These are phyloP conservation scores for Steinernema scapterisci DNA, from an alignment of 2,888 invertebrate genomes.

Conservation along the genomic window DNA sequence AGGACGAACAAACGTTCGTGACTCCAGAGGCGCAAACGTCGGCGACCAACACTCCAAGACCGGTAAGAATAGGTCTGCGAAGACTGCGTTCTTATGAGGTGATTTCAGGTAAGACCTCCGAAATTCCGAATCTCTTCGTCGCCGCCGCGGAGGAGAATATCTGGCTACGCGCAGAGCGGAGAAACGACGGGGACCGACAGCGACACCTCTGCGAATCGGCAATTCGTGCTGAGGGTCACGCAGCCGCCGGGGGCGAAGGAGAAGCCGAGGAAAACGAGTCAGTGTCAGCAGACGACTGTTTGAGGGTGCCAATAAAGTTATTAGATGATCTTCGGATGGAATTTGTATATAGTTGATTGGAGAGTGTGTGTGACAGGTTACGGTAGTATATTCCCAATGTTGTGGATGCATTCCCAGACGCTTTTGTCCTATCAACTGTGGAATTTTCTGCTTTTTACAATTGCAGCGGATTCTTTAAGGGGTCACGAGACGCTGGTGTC, in stretches of 20 bases:
- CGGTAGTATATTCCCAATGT: too few relatives aligned
- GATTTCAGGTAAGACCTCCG: slow-evolving; percentile 4
- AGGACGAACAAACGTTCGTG: neutral
- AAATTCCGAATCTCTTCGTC: slow-evolving; percentile 21
- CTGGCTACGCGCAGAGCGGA: neutral
- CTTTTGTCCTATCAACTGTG: too few relatives aligned
- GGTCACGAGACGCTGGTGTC: too few relatives aligned
- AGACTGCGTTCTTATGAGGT: neutral
- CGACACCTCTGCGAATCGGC: slow-evolving; percentile 10
- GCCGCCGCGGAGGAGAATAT: slow-evolving; percentile 11
- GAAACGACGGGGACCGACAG: slow-evolving; percentile 23
- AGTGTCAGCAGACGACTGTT: slow-evolving; percentile 21
- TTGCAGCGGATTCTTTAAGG: too few relatives aligned
- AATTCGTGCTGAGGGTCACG: slow-evolving; percentile 28
- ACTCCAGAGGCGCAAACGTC: neutral
- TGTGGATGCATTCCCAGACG: too few relatives aligned
- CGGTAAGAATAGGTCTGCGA: slow-evolving; percentile 2
- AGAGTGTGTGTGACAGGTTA: too few relatives aligned
- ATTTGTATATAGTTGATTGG: too few relatives aligned
- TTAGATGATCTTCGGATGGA: neutral
- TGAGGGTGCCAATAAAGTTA: slow-evolving; percentile 4
- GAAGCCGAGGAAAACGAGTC: neutral
- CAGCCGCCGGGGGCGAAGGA: neutral
- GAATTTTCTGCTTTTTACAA: too few relatives aligned
- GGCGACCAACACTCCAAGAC: neutral